Percentiles rank a stretch among this genome's conserved stretches.
Conservation (phyloP, 2,888 invertebrate species). For the Cremastinae sp. region DNA sequence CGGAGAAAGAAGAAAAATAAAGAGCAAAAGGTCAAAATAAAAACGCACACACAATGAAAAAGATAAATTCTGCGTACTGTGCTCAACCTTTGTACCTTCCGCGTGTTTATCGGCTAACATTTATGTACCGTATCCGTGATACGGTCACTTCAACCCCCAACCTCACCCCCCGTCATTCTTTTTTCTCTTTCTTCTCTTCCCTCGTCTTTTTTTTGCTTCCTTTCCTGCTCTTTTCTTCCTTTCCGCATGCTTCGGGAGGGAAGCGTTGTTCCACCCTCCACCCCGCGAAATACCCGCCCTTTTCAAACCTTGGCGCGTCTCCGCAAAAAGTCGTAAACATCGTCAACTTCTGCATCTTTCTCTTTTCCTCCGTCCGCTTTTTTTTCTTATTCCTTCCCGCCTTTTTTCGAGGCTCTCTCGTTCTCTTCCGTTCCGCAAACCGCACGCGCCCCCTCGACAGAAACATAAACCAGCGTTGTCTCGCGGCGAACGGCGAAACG, state of each 20-base stretch:
- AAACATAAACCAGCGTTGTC: slow-evolving; percentile 73
- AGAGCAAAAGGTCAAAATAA: background rate
- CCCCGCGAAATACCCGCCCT: slow-evolving; percentile 16
- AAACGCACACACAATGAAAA: slow-evolving; percentile 2
- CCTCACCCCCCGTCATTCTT: background rate
- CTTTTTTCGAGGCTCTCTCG: slow-evolving; percentile 12
- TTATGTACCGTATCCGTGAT: slow-evolving; percentile 41
- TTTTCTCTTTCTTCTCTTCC: background rate
- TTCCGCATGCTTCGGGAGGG: background rate
- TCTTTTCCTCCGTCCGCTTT: background rate
- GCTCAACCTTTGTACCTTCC: background rate
- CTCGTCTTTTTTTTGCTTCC: slow-evolving; percentile 9
- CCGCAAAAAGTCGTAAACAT: slow-evolving; percentile 74
- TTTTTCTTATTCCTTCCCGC: background rate
- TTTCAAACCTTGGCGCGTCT: slow-evolving; percentile 7
- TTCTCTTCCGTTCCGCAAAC: slow-evolving; percentile 35
- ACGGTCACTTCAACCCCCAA: slow-evolving; percentile 18
- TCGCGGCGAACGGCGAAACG: slow-evolving; percentile 67
- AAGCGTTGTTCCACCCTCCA: slow-evolving; percentile 26
- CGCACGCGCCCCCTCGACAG: slow-evolving; percentile 47
- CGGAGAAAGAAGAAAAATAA: background rate
- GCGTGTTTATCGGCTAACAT: slow-evolving; percentile 46
- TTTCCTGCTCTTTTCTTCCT: background rate
- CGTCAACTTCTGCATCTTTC: slow-evolving; percentile 59
- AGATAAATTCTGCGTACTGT: slow-evolving; percentile 13